Evolutionary conservation across 2,797 vertebrate genomes (phyloP).

Genomic region (Scolopax bukidnonensis): DNA sequence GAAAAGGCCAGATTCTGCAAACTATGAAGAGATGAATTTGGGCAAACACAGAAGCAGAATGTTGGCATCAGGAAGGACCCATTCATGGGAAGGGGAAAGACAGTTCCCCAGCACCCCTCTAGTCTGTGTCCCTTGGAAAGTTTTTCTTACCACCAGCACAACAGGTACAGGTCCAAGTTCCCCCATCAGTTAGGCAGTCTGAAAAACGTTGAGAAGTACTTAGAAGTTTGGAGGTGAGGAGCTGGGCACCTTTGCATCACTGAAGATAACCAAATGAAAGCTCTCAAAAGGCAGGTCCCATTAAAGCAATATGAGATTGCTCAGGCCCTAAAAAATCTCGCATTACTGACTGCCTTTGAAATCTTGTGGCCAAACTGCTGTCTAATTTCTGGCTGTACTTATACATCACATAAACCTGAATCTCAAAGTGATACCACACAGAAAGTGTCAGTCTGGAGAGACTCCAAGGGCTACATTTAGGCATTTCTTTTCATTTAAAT

Average conservation of each 20-base stretch:
- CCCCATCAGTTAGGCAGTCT: neutral
- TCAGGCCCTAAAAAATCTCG: neutral
- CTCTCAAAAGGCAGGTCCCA: neutral
- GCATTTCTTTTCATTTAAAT: constrained; percentile 36
- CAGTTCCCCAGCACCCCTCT: neutral
- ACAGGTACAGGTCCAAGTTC: neutral
- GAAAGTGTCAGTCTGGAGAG: neutral
- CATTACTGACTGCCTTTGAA: neutral
- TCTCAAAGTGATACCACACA: neutral
- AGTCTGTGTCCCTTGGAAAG: neutral
- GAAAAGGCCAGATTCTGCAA: neutral
- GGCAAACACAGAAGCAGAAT: neutral
- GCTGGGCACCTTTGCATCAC: neutral
- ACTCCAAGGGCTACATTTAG: constrained; percentile 19
- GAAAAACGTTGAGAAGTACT: neutral
- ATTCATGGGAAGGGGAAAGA: fast-evolving
- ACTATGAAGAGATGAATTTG: neutral
- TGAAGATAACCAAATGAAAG: neutral
- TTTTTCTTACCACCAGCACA: neutral
- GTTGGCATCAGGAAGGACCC: neutral
- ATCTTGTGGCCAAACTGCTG: neutral
- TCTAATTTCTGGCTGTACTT: neutral
- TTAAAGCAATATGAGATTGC: neutral
- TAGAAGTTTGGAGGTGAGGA: neutral
- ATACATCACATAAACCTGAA: neutral